Percentiles rank a stretch among this genome's conserved stretches.
phyloP scores from a whole-genome alignment of 2,113 vertebrate species.

The Callaeas wilsoni region DNA sequence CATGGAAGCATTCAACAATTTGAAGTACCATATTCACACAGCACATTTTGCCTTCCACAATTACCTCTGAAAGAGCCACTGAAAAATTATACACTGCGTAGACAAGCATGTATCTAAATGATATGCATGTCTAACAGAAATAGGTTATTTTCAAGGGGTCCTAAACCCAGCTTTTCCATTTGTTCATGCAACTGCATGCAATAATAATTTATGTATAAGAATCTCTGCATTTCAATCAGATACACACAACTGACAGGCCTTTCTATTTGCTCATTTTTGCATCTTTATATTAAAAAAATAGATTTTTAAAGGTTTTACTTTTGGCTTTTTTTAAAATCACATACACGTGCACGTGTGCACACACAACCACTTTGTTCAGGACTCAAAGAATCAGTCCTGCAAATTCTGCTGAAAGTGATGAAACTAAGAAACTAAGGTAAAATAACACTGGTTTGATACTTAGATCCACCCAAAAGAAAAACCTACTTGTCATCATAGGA shows the following conservation, averaged over 20 bases:
- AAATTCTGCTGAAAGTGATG: not conserved
- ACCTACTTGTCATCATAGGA: not conserved
- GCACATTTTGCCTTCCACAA: conserved; percentile 21
- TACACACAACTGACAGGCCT: not conserved
- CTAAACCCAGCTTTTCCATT: conserved; percentile 19
- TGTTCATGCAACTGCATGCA: not conserved
- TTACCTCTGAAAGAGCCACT: conserved; percentile 17
- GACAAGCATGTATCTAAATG: not conserved
- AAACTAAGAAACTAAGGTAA: not conserved
- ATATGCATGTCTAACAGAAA: conserved; percentile 13
- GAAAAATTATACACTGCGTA: not conserved
- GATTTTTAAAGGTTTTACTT: not conserved
- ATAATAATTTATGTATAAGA: not conserved
- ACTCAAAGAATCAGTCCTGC: not conserved
- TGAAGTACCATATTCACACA: conserved; percentile 8
- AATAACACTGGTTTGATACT: not conserved
- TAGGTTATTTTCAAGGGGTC: conserved; percentile 2
- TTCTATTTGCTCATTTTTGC: not conserved
- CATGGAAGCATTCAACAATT: not conserved
- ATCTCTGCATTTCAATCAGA: not conserved
- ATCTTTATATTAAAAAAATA: not conserved
- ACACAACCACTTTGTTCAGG: not conserved
- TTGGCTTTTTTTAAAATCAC: not conserved
- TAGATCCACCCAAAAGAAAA: not conserved
- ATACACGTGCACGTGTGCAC: rapidly evolving